phyloP scores from a whole-genome alignment of 2,797 vertebrate genomes.

The Astyanax mexicanus region DNA sequence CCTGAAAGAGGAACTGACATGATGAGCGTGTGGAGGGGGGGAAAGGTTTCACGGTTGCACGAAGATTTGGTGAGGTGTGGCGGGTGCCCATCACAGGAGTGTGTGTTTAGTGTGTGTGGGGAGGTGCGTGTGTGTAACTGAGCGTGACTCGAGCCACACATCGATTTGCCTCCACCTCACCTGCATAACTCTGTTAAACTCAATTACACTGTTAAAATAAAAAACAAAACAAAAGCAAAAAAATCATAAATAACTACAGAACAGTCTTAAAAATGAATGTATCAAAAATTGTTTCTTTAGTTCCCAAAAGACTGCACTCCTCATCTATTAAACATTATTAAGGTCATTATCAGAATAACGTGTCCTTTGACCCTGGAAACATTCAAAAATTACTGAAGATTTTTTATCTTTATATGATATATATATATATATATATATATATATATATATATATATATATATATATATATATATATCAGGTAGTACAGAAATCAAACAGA shows the following conservation, averaged over 20 bases:
- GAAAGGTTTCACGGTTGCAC: conserved; percentile 14
- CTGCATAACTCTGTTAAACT: conserved; percentile 45
- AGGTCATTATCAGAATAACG: too few relatives aligned
- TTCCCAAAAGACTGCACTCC: too few relatives aligned
- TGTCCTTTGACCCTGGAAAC: too few relatives aligned
- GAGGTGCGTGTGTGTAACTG: conserved; percentile 40
- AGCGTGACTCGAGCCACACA: conserved; percentile 52
- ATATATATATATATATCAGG: too few relatives aligned
- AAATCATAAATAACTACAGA: not conserved
- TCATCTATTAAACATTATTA: too few relatives aligned
- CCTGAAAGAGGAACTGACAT: conserved; percentile 49
- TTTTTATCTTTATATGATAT: too few relatives aligned
- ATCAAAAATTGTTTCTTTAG: too few relatives aligned
- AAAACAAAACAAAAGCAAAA: not conserved
- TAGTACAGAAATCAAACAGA: too few relatives aligned
- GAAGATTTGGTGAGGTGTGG: conserved; percentile 26
- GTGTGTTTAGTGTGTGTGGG: conserved; percentile 29
- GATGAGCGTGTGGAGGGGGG: conserved; percentile 28
- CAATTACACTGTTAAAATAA: conserved; percentile 40
- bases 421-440: too few relatives aligned
- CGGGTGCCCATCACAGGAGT: conserved; percentile 34
- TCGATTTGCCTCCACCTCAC: conserved; percentile 53
- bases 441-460: too few relatives aligned
- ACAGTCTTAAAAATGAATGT: not conserved
- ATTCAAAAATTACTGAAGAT: too few relatives aligned